phyloP scores from a whole-genome alignment of 1,140 invertebrate genomes.

The Ceratina calcarata region DNA sequence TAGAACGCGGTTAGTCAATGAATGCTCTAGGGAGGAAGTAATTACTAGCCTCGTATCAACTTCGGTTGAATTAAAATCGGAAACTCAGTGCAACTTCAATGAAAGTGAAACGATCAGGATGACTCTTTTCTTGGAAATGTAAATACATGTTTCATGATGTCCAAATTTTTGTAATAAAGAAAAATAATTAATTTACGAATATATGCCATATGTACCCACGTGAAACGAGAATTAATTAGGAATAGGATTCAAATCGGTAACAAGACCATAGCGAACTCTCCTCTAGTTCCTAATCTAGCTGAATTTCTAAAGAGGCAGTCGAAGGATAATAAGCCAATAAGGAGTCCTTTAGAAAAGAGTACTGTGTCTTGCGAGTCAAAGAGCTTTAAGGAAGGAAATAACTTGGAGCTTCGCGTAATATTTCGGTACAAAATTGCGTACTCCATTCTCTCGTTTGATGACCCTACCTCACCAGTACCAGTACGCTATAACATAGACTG shows the following conservation, averaged over 20 bases:
- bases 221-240: too few species aligned
- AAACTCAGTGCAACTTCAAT: background rate
- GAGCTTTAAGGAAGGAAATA: slow-evolving; percentile 7
- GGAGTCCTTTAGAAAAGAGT: background rate
- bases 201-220: too few species aligned
- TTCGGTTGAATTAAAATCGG: background rate
- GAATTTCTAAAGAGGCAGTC: background rate
- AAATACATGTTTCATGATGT: background rate
- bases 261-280: too few species aligned
- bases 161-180: too few species aligned
- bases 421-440: slow-evolving; percentile 6
- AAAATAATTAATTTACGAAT: too few species aligned
- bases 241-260: too few species aligned
- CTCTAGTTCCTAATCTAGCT: background rate
- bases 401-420: slow-evolving; percentile 9
- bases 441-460: slow-evolving; percentile 4
- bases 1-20: slow-evolving; percentile 21
- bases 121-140: background rate
- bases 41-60: background rate
- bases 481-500: too few species aligned
- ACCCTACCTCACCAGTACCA: background rate
- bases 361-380: slow-evolving; percentile 19
- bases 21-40: background rate
- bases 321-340: background rate
- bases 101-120: background rate